These are phyloP conservation scores for Panagrolaimus sp. DNA, from an alignment of 1,140 invertebrate genomes.

Conservation along the genomic window DNA sequence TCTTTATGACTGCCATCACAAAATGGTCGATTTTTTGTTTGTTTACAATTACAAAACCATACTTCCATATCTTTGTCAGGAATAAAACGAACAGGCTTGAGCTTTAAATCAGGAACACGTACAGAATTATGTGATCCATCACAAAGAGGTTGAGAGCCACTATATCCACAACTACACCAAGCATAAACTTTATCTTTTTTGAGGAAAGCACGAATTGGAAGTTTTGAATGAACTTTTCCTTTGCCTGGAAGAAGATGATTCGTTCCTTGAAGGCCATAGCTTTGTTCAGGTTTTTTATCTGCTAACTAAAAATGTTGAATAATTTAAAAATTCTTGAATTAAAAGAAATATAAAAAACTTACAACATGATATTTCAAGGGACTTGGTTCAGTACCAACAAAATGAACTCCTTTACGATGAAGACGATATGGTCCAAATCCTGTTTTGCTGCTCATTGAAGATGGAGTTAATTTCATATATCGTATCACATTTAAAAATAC, in stretches of 20 bases:
- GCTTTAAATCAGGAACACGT: conserved; percentile 63
- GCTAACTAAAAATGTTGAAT: conserved; percentile 38
- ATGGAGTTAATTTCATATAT: neutral
- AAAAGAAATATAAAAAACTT: conserved; percentile 28
- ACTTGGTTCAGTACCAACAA: conserved; percentile 55
- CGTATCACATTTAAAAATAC: neutral
- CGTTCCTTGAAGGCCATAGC: conserved; percentile 54
- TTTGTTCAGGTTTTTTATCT: conserved; percentile 51
- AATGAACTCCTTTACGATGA: conserved; percentile 49
- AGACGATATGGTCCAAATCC: conserved; percentile 54
- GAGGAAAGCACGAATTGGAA: conserved; percentile 48
- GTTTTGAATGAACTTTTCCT: conserved; percentile 49
- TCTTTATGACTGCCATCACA: conserved; percentile 85
- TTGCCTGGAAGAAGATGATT: conserved; percentile 51
- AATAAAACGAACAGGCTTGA: conserved; percentile 71
- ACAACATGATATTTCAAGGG: conserved; percentile 56
- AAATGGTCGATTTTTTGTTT: conserved; percentile 84
- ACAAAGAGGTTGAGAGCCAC: conserved; percentile 86
- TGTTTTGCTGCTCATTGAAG: conserved; percentile 33
- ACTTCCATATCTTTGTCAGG: conserved; percentile 85
- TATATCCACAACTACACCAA: conserved; percentile 89
- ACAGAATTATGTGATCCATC: conserved; percentile 79
- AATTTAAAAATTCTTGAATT: conserved; percentile 16
- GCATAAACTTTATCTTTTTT: conserved; percentile 74
- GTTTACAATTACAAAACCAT: conserved; percentile 97